Base-by-base conservation (phyloP, 2,797 vertebrate species). In the Sebastes ruberrimus region DNA sequence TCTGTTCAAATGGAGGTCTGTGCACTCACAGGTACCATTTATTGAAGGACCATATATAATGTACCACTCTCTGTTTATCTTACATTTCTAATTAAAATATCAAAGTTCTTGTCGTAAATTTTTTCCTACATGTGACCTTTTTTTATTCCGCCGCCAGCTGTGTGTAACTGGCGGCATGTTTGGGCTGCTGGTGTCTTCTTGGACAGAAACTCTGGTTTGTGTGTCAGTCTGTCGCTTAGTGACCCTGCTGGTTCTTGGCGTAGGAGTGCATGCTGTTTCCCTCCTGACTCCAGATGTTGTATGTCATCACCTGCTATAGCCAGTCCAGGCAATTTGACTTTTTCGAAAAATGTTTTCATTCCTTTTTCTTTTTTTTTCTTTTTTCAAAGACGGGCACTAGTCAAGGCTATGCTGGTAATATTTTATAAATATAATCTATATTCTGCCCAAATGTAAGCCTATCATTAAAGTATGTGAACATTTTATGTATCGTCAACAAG, bases 241-340 rank as follows among this genome's bases (percentile, higher is more conserved):
- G 60, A 35, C 81, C 76, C 76, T 77, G 80, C 83, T 80, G 90
- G 69, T 80, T 89, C 65, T 65, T 79, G 79, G 77, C 70, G 52
- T 81, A 69, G 63, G 63, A 78, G 77, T 38, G 49, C 90, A 82
- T 80, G 86, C 85, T 81, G 75, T 88, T 89, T 86, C 81, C 82
- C 85, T 79, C 74, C 66, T 79, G 80, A 82, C 69, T 87, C 88
- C 91, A 93, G 87, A 92, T 93, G 91, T 84, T 89, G 72, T 27
- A 69, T 88, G 87, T 88, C 90, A 82, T 78, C 71, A 56, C 76
- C 68, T 53, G 67, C 64, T 80, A 18, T 23, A 20, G 42, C 69
- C 68, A 30, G 64, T 74, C 64, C 64, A 20, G 28, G 18, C 30
- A 52, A 30, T 65, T 57, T 56, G 65, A 82, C 27, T 80, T 61